A percentile compares a stretch with the other conserved stretches of the same genome.
Evolutionary conservation across 2,888 invertebrate species (phyloP).

Genomic region (Saturnia pavonia): DNA sequence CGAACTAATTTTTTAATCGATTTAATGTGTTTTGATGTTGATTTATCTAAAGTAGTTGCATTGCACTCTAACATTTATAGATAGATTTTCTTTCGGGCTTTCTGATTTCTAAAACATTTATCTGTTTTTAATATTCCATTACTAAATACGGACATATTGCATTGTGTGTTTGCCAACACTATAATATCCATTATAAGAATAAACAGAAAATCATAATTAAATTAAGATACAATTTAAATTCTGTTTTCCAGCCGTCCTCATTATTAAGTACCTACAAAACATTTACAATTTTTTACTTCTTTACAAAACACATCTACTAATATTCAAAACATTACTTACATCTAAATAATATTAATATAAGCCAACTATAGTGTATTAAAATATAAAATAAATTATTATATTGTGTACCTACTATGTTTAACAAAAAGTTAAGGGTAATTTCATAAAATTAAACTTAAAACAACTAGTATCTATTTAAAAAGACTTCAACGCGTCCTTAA

Average conservation of each 20-base stretch:
- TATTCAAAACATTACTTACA: not conserved
- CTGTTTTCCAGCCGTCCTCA: not conserved
- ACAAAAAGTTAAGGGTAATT: not conserved
- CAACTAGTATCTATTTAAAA: not conserved
- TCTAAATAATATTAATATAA: not conserved
- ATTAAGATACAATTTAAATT: not conserved
- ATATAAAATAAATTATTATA: not conserved
- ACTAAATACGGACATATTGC: not conserved
- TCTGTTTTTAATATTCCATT: not conserved
- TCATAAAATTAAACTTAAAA: not conserved
- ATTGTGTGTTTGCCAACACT: not conserved
- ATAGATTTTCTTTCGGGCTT: not conserved
- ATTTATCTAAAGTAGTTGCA: not conserved
- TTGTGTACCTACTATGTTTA: not conserved
- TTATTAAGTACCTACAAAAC: too few species aligned
- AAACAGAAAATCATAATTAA: not conserved
- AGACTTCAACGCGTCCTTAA: conserved; percentile 1
- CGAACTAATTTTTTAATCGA: conserved; percentile 15
- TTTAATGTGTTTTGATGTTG: conserved; percentile 6
- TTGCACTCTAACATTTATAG: not conserved
- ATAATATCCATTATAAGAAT: not conserved
- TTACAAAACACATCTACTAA: not conserved
- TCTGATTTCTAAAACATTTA: not conserved
- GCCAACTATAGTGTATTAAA: not conserved
- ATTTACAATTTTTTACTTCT: not conserved